phyloP scores from a whole-genome alignment of 2,888 invertebrate species.

The Lysandra bellargus region DNA sequence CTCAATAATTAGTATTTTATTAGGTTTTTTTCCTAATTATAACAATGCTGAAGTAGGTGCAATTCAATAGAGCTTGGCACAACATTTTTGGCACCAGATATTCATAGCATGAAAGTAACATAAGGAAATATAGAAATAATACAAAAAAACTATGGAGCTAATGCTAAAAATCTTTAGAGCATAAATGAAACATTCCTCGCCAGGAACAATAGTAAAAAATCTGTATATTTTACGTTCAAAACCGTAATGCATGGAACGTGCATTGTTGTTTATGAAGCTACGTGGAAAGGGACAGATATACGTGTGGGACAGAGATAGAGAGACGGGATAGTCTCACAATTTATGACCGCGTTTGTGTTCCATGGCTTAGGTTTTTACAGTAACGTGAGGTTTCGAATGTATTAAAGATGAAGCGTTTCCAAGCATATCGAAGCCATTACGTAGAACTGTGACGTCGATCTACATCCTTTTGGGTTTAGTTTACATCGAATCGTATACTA shows the following conservation, averaged over 20 bases:
- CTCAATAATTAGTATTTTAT: too few species aligned
- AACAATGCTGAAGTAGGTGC: background rate
- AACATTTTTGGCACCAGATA: background rate
- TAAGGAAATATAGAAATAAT: background rate
- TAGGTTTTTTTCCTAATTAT: too few species aligned
- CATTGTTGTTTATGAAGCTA: slow-evolving; percentile 8
- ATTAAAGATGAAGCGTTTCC: background rate
- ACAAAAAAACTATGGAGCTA: background rate
- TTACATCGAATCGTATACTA: too few species aligned
- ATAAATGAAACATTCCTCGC: slow-evolving; percentile 14
- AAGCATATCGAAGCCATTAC: background rate
- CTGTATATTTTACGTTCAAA: slow-evolving; percentile 1
- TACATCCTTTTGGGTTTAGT: too few species aligned
- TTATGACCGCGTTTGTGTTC: background rate
- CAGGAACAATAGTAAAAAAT: slow-evolving; percentile 3
- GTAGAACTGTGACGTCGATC: background rate
- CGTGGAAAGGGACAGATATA: background rate
- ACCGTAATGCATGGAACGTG: slow-evolving; percentile 6
- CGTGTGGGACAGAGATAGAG: background rate
- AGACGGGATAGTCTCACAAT: background rate
- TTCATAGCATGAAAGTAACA: background rate
- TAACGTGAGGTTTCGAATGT: background rate
- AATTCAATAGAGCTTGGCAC: background rate
- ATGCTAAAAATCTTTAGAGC: background rate
- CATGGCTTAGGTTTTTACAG: background rate